Percentiles rank a stretch among this genome's conserved stretches.
Evolutionary conservation across 64 coral and sea anemone species (phyloP).

Genomic region (Montipora capricornis): DNA sequence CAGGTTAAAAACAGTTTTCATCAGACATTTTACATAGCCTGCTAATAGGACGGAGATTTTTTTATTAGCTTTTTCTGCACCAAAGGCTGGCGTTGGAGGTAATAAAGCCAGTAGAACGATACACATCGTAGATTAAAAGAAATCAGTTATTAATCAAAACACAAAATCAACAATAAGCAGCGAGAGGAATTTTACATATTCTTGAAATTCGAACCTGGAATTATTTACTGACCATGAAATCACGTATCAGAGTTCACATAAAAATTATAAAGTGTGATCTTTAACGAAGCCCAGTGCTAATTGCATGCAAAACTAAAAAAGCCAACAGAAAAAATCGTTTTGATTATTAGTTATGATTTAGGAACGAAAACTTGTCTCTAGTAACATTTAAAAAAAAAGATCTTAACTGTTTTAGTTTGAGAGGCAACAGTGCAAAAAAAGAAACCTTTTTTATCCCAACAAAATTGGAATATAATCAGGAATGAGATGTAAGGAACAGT

Average conservation of each 20-base stretch:
- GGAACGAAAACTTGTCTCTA: background rate
- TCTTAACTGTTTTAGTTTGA: background rate
- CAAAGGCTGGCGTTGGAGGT: background rate
- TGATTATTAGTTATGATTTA: background rate
- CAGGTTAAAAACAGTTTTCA: background rate
- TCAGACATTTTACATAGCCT: background rate
- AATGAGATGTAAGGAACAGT: background rate
- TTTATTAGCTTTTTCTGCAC: background rate
- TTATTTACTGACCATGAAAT: background rate
- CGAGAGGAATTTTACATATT: slow-evolving; percentile 34
- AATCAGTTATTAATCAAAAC: slow-evolving; percentile 56
- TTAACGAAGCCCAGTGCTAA: background rate
- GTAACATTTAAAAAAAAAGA: background rate
- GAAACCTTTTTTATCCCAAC: background rate
- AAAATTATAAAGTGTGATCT: background rate
- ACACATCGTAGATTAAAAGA: slow-evolving; percentile 47
- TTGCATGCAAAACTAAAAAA: background rate
- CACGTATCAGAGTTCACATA: slow-evolving; percentile 22
- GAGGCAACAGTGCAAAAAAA: background rate
- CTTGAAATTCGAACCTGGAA: slow-evolving; percentile 35
- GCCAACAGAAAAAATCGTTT: background rate
- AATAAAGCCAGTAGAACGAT: slow-evolving; percentile 13
- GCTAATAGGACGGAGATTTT: background rate
- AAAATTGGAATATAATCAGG: background rate
- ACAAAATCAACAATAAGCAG: slow-evolving; percentile 44